These are phyloP conservation scores for Sacculina carcini DNA, from an alignment of 2,888 invertebrate species.

Conservation along the genomic window DNA sequence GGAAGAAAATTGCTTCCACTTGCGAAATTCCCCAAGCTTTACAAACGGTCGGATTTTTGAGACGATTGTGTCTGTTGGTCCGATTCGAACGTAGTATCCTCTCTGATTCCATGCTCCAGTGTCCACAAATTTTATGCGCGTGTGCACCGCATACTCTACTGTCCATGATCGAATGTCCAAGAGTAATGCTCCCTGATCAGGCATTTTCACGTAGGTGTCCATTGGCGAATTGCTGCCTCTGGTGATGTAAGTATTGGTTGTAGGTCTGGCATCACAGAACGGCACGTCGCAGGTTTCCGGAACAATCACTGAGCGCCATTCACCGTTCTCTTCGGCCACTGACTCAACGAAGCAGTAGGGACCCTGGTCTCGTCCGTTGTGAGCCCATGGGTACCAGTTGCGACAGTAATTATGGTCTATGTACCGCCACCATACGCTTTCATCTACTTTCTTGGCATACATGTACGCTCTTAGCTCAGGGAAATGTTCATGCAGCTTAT, in stretches of 20 bases:
- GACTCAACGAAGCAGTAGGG: not conserved
- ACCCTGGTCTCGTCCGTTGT: not conserved
- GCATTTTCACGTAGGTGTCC: not conserved
- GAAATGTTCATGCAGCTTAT: not conserved
- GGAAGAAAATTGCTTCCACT: not conserved
- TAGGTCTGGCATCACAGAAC: not conserved
- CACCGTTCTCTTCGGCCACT: not conserved
- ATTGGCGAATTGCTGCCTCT: not conserved
- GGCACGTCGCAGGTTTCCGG: not conserved
- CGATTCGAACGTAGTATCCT: not conserved
- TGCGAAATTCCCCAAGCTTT: not conserved
- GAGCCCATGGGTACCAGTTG: not conserved
- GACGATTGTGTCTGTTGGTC: not conserved
- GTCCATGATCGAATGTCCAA: not conserved
- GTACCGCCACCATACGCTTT: not conserved
- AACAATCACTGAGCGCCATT: not conserved
- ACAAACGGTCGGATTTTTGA: not conserved
- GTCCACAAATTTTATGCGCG: not conserved
- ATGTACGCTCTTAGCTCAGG: not conserved
- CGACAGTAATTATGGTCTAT: not conserved
- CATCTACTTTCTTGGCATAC: too few species aligned
- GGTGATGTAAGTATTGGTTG: not conserved
- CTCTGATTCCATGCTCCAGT: not conserved
- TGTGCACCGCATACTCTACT: not conserved
- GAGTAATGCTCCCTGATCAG: not conserved